phyloP scores from a whole-genome alignment of 2,797 vertebrate species.

The Loris lydekkerianus region DNA sequence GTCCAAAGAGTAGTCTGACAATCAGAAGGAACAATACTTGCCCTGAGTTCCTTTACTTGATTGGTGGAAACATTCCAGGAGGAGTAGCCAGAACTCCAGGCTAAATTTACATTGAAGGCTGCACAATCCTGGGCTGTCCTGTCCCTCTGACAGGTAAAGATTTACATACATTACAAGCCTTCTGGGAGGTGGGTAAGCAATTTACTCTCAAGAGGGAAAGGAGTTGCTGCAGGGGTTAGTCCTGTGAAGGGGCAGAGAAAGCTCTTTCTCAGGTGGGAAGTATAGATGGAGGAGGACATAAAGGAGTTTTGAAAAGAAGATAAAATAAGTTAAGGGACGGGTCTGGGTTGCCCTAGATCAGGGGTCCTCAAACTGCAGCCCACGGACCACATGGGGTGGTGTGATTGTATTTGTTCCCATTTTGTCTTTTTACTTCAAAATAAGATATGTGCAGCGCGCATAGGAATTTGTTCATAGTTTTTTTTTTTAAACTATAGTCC shows the following conservation, averaged over 20 bases:
- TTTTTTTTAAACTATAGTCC: too few species aligned
- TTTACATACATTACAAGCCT: background rate
- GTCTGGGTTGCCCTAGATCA: background rate
- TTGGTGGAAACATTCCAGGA: slow-evolving; percentile 56
- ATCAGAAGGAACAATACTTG: background rate
- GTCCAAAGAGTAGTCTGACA: background rate
- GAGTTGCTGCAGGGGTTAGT: background rate
- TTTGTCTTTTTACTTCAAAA: too few species aligned
- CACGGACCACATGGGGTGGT: too few species aligned
- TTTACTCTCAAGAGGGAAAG: background rate
- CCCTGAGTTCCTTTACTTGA: background rate
- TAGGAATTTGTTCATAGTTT: too few species aligned
- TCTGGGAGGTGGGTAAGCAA: background rate
- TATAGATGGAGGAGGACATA: background rate
- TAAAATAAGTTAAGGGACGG: background rate
- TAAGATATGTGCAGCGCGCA: too few species aligned
- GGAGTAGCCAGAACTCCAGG: slow-evolving; percentile 24
- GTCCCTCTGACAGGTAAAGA: background rate
- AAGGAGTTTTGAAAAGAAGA: slow-evolving; percentile 13
- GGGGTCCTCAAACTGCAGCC: too few species aligned
- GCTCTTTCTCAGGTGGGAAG: background rate
- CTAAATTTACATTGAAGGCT: background rate
- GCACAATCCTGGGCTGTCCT: background rate
- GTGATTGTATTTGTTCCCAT: too few species aligned
- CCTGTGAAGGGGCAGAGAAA: background rate